Conservation (phyloP, 1,140 invertebrate species). For the Lanistes nyassanus region DNA sequence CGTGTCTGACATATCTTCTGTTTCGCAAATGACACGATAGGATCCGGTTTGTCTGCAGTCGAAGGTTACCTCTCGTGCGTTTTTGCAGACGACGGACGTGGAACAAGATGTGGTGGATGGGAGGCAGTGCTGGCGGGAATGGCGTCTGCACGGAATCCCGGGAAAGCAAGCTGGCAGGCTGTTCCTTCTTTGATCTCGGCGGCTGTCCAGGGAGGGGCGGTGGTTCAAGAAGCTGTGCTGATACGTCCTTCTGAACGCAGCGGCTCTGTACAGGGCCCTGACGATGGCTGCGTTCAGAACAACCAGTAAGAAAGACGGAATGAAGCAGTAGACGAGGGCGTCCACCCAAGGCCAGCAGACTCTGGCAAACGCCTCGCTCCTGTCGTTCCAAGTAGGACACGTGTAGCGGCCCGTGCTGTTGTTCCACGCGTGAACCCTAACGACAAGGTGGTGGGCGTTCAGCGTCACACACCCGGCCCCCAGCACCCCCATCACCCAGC, state of each 20-base stretch:
- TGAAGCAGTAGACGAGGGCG: slow-evolving; percentile 22
- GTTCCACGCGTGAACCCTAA: background rate
- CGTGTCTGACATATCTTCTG: no score
- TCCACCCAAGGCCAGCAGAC: slow-evolving; percentile 25
- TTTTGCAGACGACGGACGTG: no score
- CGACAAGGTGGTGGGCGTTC: slow-evolving; percentile 7
- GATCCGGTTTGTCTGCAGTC: no score
- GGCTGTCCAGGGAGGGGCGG: no score
- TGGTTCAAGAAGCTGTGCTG: background rate
- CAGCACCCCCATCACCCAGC: slow-evolving; percentile 14
- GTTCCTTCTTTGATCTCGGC: no score
- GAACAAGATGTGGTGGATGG: no score
- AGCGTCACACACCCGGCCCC: background rate
- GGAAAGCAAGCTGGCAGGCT: no score
- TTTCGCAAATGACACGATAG: no score
- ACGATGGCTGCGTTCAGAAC: slow-evolving; percentile 23
- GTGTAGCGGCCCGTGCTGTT: background rate
- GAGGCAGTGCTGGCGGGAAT: no score
- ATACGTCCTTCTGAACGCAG: background rate
- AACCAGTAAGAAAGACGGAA: slow-evolving; percentile 13
- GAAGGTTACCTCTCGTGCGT: no score
- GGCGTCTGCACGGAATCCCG: no score
- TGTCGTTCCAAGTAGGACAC: background rate
- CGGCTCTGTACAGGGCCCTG: background rate
- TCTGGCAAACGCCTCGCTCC: background rate